Evolutionary conservation across 2,888 invertebrate genomes (phyloP).

Genomic region (Scaptomyza parva): DNA sequence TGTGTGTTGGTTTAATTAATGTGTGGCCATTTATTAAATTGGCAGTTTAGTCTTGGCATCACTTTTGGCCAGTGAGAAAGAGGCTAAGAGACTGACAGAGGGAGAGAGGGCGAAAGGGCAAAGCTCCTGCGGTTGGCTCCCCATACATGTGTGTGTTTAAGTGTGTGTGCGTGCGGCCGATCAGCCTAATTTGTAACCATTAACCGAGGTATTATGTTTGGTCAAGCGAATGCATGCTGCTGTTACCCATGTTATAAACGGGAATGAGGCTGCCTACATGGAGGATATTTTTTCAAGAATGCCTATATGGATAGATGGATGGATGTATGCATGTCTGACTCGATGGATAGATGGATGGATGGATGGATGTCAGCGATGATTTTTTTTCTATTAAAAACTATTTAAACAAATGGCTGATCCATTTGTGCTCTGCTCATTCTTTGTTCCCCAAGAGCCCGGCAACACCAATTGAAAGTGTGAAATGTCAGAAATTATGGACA

Average conservation of each 20-base stretch:
- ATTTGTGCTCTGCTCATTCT: slow-evolving; percentile 13
- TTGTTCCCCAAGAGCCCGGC: slow-evolving; percentile 5
- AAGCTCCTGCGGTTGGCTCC: slow-evolving; percentile 49
- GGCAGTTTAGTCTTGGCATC: slow-evolving; percentile 77
- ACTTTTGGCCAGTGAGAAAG: slow-evolving; percentile 42
- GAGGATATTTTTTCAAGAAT: slow-evolving; percentile 27
- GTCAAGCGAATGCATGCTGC: slow-evolving; percentile 63
- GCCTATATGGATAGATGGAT: slow-evolving; percentile 18
- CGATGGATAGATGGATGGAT: slow-evolving; percentile 23
- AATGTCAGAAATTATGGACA: slow-evolving; percentile 11
- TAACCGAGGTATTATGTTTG: slow-evolving; percentile 76
- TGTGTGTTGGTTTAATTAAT: slow-evolving; percentile 78
- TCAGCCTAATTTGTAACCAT: slow-evolving; percentile 82
- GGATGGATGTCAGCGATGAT: slow-evolving; percentile 64
- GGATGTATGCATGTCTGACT: slow-evolving; percentile 18
- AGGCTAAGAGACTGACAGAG: too few relatives aligned
- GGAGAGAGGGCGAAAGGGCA: slow-evolving; percentile 17
- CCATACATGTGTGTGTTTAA: slow-evolving; percentile 7
- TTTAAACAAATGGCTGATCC: slow-evolving; percentile 71
- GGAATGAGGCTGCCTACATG: slow-evolving; percentile 8
- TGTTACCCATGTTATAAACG: slow-evolving; percentile 44
- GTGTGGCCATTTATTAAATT: slow-evolving; percentile 83
- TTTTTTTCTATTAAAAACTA: slow-evolving; percentile 77
- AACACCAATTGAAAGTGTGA: slow-evolving; percentile 2
- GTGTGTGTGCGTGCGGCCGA: slow-evolving; percentile 63